These are phyloP conservation scores for Urocyon cinereoargenteus DNA, from an alignment of 2,797 vertebrate species.

Conservation along the genomic window DNA sequence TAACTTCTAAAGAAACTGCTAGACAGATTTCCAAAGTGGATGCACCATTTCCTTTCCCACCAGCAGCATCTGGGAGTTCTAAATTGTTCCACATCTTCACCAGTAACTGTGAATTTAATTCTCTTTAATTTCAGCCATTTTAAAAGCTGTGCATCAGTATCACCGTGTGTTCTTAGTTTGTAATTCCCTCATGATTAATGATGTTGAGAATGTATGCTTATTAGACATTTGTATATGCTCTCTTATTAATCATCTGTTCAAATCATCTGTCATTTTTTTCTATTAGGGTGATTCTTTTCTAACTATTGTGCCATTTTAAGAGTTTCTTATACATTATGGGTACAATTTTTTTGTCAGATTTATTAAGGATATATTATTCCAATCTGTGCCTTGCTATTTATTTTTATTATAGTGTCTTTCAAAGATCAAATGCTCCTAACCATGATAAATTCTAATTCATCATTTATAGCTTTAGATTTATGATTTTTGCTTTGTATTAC, in stretches of 20 bases:
- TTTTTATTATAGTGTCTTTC: not conserved
- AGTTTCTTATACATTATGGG: not conserved
- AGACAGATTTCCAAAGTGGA: not conserved
- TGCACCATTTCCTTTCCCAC: not conserved
- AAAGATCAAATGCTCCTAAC: not conserved
- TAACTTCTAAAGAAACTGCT: not conserved
- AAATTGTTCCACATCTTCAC: not conserved
- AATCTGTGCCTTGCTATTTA: not conserved
- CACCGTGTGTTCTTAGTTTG: not conserved
- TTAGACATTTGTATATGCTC: not conserved
- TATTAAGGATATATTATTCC: not conserved
- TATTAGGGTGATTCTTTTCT: not conserved
- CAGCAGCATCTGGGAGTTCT: not conserved
- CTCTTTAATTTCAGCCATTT: not conserved
- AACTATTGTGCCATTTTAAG: not conserved
- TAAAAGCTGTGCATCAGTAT: not conserved
- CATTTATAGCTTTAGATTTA: slow-evolving; percentile 1
- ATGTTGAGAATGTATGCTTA: not conserved
- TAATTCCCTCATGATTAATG: not conserved
- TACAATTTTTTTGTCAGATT: not conserved
- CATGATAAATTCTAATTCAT: not conserved
- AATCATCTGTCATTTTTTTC: not conserved
- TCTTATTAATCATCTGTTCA: not conserved
- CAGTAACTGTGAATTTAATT: not conserved
- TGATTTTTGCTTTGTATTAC: not conserved